These are phyloP conservation scores for Tetraneura akinire DNA, from an alignment of 1,140 invertebrate species.

Conservation along the genomic window DNA sequence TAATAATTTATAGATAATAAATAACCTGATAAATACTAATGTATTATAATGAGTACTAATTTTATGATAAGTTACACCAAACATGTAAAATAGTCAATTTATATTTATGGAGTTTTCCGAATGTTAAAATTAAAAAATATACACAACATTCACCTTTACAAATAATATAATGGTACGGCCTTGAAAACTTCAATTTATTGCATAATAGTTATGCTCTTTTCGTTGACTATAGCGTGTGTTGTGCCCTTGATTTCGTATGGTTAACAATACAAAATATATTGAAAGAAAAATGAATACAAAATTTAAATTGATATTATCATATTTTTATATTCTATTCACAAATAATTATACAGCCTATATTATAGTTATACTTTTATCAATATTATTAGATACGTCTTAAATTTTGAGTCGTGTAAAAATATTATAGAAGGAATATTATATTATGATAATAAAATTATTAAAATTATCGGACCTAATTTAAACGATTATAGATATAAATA, in stretches of 20 bases:
- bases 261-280: slow-evolving; percentile 33
- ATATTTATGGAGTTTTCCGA: neutral
- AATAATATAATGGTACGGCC: slow-evolving; percentile 38
- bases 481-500: neutral
- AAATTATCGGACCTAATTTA: neutral
- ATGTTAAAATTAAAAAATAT: neutral
- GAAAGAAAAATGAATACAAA: slow-evolving; percentile 34
- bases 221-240: neutral
- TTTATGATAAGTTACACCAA: no score
- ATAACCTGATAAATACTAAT: no score
- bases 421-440: neutral
- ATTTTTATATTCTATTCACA: neutral
- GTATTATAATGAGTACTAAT: no score
- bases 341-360: neutral
- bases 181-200: slow-evolving; percentile 22
- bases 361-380: neutral
- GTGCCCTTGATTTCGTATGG: slow-evolving; percentile 26
- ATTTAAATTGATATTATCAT: slow-evolving; percentile 14
- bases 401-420: neutral
- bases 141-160: slow-evolving; percentile 17
- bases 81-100: no score
- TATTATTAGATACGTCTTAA: no score
- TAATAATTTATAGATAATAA: no score
- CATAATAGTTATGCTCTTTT: slow-evolving; percentile 35
- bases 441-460: neutral